Base-by-base conservation (phyloP, 2,888 invertebrate species). In the Himalopsyche japonica region DNA sequence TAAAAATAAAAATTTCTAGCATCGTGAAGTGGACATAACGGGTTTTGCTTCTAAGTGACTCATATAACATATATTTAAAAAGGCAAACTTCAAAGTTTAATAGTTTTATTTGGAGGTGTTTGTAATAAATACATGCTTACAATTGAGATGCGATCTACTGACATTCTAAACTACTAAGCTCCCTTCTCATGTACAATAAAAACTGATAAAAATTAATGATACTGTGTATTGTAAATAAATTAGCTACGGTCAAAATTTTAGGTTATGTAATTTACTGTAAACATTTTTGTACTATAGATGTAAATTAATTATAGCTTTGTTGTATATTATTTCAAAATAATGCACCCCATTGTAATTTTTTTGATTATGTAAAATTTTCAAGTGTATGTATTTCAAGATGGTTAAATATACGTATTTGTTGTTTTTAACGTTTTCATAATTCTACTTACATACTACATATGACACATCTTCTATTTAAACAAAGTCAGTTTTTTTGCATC, bases 371-470 rank as follows among this genome's bases (percentile, higher is more conserved):
- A 27, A 64, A n/a, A n/a, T n/a, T 64, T 64, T 27, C 64, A 27
- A 12, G 24, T 64, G 10, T 27, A 27, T 27, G 64, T 64, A 64
- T 64, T 64, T 64, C 24, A 64, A 64, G 64, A 24, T 70, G 70
- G 70, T 70, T 70, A 70, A 70, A 70, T 70, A 70, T 70, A 70
- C 70, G 70, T 70, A 70, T 70, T 70, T 70, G 70, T 70, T 70
- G 70, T 70, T 70, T 70, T 70, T 70, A 43, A 43, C 7, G 43
- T 43, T 43, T 43, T 43, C 15, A 43, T 43, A 15, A 5, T 37
- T 37, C 1, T 37, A 4, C 32, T n/a, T 32, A 43, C 0, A 43
- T 15, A 4, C 3, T 43, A 15, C 12, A n/a, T n/a, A n/a, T 0
- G 15, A 12, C 43, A 43, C 3, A 15, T 15, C 1, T 43, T 43